Conservation (phyloP, 2,888 invertebrate genomes). For the Drosophila fulvimacula region DNA sequence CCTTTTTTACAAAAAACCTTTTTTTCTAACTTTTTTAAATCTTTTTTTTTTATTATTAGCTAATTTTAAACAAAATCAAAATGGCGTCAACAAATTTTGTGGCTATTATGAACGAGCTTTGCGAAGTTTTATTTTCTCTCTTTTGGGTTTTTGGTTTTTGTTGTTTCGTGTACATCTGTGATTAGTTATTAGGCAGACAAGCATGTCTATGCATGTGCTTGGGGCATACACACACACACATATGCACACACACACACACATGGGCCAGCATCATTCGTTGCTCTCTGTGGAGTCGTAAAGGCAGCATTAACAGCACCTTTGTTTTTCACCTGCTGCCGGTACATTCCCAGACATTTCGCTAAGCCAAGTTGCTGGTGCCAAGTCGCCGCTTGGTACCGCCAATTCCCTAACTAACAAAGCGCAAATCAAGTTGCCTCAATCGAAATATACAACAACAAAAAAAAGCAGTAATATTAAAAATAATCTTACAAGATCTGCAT, state of each 20-base stretch:
- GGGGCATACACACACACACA: conserved; percentile 1
- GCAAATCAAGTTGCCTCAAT: conserved; percentile 43
- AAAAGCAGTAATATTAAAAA: conserved; percentile 6
- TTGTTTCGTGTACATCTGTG: conserved; percentile 18
- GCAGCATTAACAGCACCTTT: conserved; percentile 50
- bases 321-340: conserved; percentile 54
- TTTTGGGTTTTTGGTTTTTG: neutral
- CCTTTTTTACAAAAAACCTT: conserved; percentile 28
- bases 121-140: conserved; percentile 19
- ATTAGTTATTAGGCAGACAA: conserved; percentile 24
- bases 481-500: conserved; percentile 22
- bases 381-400: conserved; percentile 67
- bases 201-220: conserved; percentile 12
- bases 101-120: conserved; percentile 62
- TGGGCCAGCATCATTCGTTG: conserved; percentile 39
- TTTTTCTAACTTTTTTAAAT: conserved; percentile 6
- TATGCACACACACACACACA: neutral
- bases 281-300: conserved; percentile 31
- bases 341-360: conserved; percentile 67
- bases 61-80: conserved; percentile 70
- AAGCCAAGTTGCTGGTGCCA: conserved; percentile 61
- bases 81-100: conserved; percentile 60
- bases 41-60: conserved; percentile 64
- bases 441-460: conserved; percentile 7
- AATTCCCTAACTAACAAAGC: conserved; percentile 23